Percentiles rank a stretch among this genome's conserved stretches.
phyloP scores from a whole-genome alignment of 2,888 invertebrate genomes.

The Sussaba pulchella region DNA sequence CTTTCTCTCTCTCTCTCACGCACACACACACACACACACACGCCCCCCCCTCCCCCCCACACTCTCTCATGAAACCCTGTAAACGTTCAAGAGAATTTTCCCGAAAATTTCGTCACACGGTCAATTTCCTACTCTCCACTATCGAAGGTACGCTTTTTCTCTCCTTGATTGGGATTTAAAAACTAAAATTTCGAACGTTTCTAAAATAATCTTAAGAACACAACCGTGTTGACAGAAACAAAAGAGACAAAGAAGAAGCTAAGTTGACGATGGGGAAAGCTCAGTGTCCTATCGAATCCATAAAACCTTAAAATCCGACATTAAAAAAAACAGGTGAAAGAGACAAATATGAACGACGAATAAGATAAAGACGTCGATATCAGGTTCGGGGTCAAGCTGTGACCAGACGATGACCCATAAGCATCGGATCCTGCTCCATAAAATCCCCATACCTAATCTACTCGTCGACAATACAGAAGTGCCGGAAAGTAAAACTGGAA shows the following conservation, averaged over 20 bases:
- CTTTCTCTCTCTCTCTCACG: constrained; percentile 58
- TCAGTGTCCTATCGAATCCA: constrained; percentile 26
- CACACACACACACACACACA: constrained; percentile 43
- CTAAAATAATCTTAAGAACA: not conserved
- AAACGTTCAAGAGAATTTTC: constrained; percentile 23
- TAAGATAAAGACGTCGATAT: constrained; percentile 33
- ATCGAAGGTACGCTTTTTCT: constrained; percentile 9
- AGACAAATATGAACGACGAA: not conserved
- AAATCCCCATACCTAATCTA: not conserved
- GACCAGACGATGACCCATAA: not conserved
- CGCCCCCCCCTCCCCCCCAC: constrained; percentile 34
- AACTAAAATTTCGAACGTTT: constrained; percentile 21
- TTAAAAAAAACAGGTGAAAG: constrained; percentile 12
- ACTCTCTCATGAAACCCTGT: constrained; percentile 32
- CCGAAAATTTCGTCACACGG: constrained; percentile 40
- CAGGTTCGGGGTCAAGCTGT: constrained; percentile 8
- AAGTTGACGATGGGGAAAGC: no score
- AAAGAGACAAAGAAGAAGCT: not conserved
- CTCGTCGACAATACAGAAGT: no score
- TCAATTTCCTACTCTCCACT: constrained; percentile 49
- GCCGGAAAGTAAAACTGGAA: no score
- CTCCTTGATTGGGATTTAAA: not conserved
- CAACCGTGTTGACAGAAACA: not conserved
- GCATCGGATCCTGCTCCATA: not conserved
- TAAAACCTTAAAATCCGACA: constrained; percentile 10